Percentiles rank a stretch among this genome's conserved stretches.
Conservation (phyloP, 2,113 vertebrate genomes). For the Hydrolagus affinis region DNA sequence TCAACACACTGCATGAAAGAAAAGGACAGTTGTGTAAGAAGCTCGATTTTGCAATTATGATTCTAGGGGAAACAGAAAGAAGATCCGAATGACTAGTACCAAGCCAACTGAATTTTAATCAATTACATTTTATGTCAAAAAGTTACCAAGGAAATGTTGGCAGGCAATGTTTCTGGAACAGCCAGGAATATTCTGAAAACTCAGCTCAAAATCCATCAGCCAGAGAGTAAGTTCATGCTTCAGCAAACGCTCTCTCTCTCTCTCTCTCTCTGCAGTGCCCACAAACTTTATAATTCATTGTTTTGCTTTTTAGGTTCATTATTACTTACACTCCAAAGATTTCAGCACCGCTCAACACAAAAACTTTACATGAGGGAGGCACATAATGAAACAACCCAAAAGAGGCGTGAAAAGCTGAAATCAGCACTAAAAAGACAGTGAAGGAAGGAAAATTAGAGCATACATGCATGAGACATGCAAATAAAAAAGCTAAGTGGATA, state of each 20-base stretch:
- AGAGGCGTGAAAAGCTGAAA: too few relatives aligned
- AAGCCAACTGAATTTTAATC: not conserved
- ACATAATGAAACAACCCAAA: too few relatives aligned
- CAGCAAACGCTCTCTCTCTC: not conserved
- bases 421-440: too few relatives aligned
- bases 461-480: too few relatives aligned
- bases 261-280: not conserved
- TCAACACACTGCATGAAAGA: not conserved
- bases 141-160: not conserved
- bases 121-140: not conserved
- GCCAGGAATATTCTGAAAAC: slow-evolving; percentile 2
- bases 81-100: not conserved
- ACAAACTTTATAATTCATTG: not conserved
- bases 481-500: too few relatives aligned
- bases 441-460: too few relatives aligned
- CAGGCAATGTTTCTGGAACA: not conserved
- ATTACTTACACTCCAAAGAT: not conserved
- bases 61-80: not conserved
- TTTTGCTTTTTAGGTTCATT: not conserved
- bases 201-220: not conserved
- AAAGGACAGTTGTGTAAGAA: not conserved
- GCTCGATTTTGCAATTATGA: not conserved
- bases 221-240: not conserved
- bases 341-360: too few relatives aligned
- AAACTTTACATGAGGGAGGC: too few relatives aligned